phyloP scores from a whole-genome alignment of 2,888 invertebrate genomes.

The Shargacucullia verbasci region DNA sequence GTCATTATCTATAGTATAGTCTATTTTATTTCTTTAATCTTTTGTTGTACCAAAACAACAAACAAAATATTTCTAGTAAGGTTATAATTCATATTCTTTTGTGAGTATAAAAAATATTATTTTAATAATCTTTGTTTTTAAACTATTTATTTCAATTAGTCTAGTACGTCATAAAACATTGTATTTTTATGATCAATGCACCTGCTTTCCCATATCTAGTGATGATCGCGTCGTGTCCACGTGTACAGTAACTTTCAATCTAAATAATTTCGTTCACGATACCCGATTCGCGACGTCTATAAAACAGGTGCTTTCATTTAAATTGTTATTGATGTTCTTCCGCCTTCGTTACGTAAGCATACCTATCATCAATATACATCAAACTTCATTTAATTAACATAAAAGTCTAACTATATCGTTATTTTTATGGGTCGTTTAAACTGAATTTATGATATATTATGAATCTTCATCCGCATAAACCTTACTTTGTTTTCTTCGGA shows the following conservation, averaged over 20 bases:
- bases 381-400: slow-evolving; percentile 53
- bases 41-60: no score
- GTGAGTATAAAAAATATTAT: no score
- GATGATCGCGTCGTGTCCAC: slow-evolving; percentile 5
- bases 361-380: slow-evolving; percentile 47
- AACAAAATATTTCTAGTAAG: no score
- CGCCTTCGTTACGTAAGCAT: slow-evolving; percentile 41
- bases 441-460: slow-evolving; percentile 45
- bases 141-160: no score
- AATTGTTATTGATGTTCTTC: slow-evolving; percentile 62
- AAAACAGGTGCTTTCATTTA: slow-evolving; percentile 65
- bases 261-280: slow-evolving; percentile 62
- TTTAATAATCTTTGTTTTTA: no score
- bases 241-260: slow-evolving; percentile 45
- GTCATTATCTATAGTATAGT: no score
- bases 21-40: no score
- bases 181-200: slow-evolving; percentile 1
- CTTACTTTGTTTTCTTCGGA: slow-evolving; percentile 7
- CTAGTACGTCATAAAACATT: background rate
- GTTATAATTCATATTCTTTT: no score
- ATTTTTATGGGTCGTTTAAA: slow-evolving; percentile 43
- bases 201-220: slow-evolving; percentile 18
- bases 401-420: slow-evolving; percentile 32
- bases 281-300: slow-evolving; percentile 62
- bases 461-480: slow-evolving; percentile 10